Conservation (phyloP, 2,888 invertebrate species). For the Spisula solida region DNA sequence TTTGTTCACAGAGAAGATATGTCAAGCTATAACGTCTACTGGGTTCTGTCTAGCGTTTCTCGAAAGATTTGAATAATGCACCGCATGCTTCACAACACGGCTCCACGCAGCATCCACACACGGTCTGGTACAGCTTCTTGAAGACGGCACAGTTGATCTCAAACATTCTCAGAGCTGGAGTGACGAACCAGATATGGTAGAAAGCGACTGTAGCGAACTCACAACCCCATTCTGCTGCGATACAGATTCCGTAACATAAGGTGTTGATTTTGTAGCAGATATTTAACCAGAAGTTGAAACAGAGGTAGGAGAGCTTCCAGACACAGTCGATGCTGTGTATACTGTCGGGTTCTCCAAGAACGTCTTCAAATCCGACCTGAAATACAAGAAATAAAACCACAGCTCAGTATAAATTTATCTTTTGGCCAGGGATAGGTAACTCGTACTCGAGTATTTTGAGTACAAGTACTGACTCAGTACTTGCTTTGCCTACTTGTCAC, state of each 20-base stretch:
- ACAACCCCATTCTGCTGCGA: constrained; percentile 90
- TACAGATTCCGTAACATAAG: constrained; percentile 91
- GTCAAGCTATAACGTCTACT: too few species aligned
- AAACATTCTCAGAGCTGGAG: constrained; percentile 72
- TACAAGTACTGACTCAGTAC: too few species aligned
- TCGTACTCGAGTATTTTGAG: too few species aligned
- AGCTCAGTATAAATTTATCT: too few species aligned
- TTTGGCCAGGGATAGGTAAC: too few species aligned
- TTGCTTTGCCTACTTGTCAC: too few species aligned
- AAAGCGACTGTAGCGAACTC: constrained; percentile 89
- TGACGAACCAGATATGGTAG: constrained; percentile 78
- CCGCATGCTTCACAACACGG: constrained; percentile 75
- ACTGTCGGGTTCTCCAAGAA: constrained; percentile 79
- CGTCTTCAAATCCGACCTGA: constrained; percentile 81
- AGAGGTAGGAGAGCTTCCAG: constrained; percentile 87
- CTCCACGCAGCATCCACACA: constrained; percentile 71
- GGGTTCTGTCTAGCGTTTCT: constrained; percentile 56
- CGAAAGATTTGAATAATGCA: constrained; percentile 66
- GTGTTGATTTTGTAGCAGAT: constrained; percentile 92
- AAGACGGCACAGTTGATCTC: constrained; percentile 88
- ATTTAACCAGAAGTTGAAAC: constrained; percentile 91
- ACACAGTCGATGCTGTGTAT: constrained; percentile 90
- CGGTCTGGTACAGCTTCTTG: constrained; percentile 60
- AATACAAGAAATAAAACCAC: constrained; percentile 18
- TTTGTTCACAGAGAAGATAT: too few species aligned